phyloP scores from a whole-genome alignment of 2,888 invertebrate genomes.

The Orthonevra nobilis region DNA sequence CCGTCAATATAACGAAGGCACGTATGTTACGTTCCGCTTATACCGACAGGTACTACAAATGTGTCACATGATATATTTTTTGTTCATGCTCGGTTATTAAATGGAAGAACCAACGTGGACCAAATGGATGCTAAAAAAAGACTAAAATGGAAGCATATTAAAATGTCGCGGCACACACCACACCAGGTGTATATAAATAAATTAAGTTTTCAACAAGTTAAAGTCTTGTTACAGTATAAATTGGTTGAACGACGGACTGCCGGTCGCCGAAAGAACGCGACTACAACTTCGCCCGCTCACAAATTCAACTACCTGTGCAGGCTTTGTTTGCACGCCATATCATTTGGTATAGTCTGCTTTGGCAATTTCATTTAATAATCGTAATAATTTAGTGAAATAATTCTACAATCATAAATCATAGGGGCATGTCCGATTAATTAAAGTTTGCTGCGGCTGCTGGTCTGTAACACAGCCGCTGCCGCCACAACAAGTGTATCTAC shows the following conservation, averaged over 20 bases:
- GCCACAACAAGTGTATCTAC: constrained; percentile 14
- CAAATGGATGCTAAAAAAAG: neutral
- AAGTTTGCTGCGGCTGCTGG: constrained; percentile 35
- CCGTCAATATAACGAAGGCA: constrained; percentile 26
- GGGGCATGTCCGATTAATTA: constrained; percentile 72
- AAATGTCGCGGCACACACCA: neutral
- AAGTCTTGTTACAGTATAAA: constrained; percentile 49
- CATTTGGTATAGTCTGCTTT: too few species aligned
- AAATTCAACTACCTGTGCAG: neutral
- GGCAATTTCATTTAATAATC: constrained; percentile 67
- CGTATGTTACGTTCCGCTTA: constrained; percentile 38
- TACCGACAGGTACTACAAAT: constrained; percentile 38
- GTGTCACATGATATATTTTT: constrained; percentile 41
- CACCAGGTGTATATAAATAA: constrained; percentile 28
- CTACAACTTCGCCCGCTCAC: neutral
- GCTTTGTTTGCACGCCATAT: too few species aligned
- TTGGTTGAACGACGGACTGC: constrained; percentile 29
- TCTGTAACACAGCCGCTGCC: constrained; percentile 5
- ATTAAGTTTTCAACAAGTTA: constrained; percentile 64
- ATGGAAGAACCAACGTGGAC: constrained; percentile 13
- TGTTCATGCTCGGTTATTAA: constrained; percentile 4
- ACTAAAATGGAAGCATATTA: neutral
- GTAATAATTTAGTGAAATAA: constrained; percentile 66
- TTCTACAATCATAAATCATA: constrained; percentile 71
- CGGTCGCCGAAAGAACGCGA: constrained; percentile 4